Evolutionary conservation across 1,140 invertebrate species (phyloP), one percentile per base, ranked within the genome.

Genomic region (Potamilus streckersoni): DNA sequence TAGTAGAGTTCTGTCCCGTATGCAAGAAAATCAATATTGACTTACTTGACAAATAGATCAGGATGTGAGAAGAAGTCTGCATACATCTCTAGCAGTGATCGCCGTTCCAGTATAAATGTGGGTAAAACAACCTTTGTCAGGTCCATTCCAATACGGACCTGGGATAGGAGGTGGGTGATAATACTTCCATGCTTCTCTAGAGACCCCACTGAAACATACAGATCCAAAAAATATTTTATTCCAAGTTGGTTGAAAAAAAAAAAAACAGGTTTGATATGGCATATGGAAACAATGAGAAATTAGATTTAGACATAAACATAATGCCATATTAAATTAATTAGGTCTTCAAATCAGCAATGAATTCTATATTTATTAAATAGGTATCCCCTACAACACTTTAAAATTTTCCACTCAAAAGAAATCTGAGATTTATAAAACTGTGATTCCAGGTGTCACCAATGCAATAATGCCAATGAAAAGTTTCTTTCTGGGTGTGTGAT

Each of bases 121-220:
- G 90, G 90, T 19, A 90, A 81, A 23, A 90, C 88, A 55, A 91
- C 86, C 77, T 90, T 90, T 19, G 90, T 90, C 12, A 91, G 84
- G 73, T 90, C 90, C 90, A 91, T 91, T n/a, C 87, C 87, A 68
- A 90, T 90, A 23, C 88, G 79, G 2, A 91, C 88, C 79, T 91
- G 90, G 19, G 86, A 88, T 66, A 91, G 76, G 62, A 91, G 81
- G 76, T 91, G 89, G 67, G 95, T 95, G 80, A 99, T 95, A 78
- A 99, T 96, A 66, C 96, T 98, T 67, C 97, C 97, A 90, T 98
- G 96, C 79, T 93, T 94, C 90, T 98, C 96, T 93, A 98, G 94
- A 20, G 95, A 95, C n/a, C 91, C 92, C 79, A 92, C 91, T 91
- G 82, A n/a, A 82, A 67, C 69, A 63, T 27, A 69, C 2, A 60